These are phyloP conservation scores for Hipposideros larvatus DNA, from an alignment of 2,797 vertebrate species.

Conservation along the genomic window DNA sequence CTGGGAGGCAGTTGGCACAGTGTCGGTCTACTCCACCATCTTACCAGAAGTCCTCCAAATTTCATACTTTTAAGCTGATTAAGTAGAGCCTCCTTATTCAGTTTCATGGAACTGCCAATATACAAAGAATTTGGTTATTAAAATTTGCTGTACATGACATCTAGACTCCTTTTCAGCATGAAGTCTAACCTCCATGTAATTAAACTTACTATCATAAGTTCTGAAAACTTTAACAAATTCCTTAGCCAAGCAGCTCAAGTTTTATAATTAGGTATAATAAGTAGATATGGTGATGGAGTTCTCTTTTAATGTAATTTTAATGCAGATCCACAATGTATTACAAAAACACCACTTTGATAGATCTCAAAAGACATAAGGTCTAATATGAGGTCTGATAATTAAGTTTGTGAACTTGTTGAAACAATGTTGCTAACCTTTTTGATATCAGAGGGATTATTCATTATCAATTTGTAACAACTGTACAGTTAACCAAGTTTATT, in stretches of 20 bases:
- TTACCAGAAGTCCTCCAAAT: not conserved
- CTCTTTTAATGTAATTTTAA: slow-evolving; percentile 83
- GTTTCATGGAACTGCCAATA: slow-evolving; percentile 87
- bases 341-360: slow-evolving; percentile 70
- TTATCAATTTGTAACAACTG: too few species aligned
- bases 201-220: slow-evolving; percentile 85
- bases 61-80: slow-evolving; percentile 84
- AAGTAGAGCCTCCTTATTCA: slow-evolving; percentile 82
- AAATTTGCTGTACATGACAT: slow-evolving; percentile 88
- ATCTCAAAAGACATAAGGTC: slow-evolving; percentile 70
- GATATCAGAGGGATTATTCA: too few species aligned
- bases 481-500: too few species aligned
- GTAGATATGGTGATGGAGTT: slow-evolving; percentile 82
- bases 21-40: too few species aligned
- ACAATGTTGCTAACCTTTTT: too few species aligned
- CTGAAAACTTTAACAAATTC: slow-evolving; percentile 89
- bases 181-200: slow-evolving; percentile 85
- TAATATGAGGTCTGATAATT: too few species aligned
- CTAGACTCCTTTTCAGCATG: slow-evolving; percentile 85
- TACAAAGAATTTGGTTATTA: slow-evolving; percentile 84
- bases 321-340: slow-evolving; percentile 76
- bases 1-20: too few species aligned
- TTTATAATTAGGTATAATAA: slow-evolving; percentile 87
- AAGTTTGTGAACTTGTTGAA: too few species aligned
- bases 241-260: slow-evolving; percentile 82